phyloP scores from a whole-genome alignment of 2,888 invertebrate species.

The Cactoblastis cactorum region DNA sequence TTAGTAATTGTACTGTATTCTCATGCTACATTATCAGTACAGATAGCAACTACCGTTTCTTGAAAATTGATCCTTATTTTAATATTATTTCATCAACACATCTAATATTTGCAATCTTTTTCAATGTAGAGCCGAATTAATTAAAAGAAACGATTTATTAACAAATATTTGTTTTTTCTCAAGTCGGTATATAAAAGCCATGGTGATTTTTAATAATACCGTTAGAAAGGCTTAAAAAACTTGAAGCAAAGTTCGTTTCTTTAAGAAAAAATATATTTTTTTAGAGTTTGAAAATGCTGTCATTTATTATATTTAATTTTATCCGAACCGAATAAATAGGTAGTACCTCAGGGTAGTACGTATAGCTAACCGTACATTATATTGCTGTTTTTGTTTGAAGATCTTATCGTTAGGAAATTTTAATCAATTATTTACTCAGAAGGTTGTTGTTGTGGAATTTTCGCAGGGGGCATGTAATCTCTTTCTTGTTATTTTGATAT shows the following conservation, averaged over 20 bases:
- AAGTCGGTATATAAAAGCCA: too few relatives aligned
- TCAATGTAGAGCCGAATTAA: neutral
- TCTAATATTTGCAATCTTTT: neutral
- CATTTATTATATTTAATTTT: neutral
- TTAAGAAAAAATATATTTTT: too few relatives aligned
- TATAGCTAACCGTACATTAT: constrained; percentile 14
- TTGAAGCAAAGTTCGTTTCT: too few relatives aligned
- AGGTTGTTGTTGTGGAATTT: constrained; percentile 12
- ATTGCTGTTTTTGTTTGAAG: constrained; percentile 15
- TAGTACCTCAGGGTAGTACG: neutral
- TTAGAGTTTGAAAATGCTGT: too few relatives aligned
- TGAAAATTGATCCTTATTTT: neutral
- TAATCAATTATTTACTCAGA: constrained; percentile 10
- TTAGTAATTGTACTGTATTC: neutral
- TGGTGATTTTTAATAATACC: too few relatives aligned
- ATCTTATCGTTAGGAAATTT: constrained; percentile 18
- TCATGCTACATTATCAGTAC: constrained; percentile 33
- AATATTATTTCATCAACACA: too few relatives aligned
- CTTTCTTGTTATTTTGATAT: neutral
- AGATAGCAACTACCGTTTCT: constrained; percentile 27
- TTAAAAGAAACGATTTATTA: neutral
- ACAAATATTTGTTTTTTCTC: too few relatives aligned
- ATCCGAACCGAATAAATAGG: neutral
- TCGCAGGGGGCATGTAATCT: constrained; percentile 12
- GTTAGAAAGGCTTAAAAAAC: too few relatives aligned